phyloP scores from a whole-genome alignment of 2,113 vertebrate species.

The Glaucidium brasilianum region DNA sequence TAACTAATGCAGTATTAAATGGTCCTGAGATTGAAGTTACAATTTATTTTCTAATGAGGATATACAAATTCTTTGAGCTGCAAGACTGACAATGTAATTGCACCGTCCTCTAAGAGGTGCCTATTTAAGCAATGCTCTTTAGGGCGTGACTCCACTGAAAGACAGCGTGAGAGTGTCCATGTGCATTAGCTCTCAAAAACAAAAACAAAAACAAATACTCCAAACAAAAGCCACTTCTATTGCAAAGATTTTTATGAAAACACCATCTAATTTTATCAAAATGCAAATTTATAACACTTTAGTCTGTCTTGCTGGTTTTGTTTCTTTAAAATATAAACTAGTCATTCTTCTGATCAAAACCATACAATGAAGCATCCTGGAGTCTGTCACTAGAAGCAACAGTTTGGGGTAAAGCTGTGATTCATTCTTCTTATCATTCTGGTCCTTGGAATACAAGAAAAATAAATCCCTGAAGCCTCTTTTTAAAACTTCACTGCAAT shows the following conservation, averaged over 20 bases:
- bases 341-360: not conserved
- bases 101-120: fast-evolving
- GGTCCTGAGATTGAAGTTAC: not conserved
- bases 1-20: not conserved
- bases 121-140: not conserved
- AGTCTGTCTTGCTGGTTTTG: not conserved
- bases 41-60: not conserved
- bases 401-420: not conserved
- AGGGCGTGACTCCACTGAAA: not conserved
- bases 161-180: not conserved
- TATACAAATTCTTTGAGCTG: not conserved
- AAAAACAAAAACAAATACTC: not conserved
- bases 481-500: not conserved
- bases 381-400: not conserved
- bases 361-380: not conserved
- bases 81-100: not conserved
- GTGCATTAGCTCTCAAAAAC: not conserved
- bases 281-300: not conserved
- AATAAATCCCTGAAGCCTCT: not conserved
- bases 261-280: not conserved
- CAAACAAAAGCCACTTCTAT: not conserved
- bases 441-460: not conserved
- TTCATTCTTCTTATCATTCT: not conserved
- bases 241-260: not conserved
- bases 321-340: not conserved